These are phyloP conservation scores for Hydractinia symbiolongicarpus DNA, from an alignment of 30 jellyfish, hydroid and myxozoan genomes.

Conservation along the genomic window DNA sequence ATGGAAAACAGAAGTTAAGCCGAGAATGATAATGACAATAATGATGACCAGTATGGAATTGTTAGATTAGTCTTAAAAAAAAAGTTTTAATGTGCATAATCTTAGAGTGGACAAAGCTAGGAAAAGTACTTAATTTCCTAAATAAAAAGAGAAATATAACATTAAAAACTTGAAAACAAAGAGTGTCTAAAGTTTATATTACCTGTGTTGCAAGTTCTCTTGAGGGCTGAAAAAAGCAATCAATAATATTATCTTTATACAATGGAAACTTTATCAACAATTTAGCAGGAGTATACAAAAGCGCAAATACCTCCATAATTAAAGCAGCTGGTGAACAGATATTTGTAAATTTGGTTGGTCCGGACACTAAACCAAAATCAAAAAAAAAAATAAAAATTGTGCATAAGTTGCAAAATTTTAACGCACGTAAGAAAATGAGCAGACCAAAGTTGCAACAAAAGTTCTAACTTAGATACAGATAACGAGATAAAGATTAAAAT, in stretches of 20 bases:
- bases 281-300: background rate
- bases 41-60: too few species aligned
- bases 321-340: slow-evolving; percentile 85
- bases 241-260: background rate
- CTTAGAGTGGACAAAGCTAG: too few species aligned
- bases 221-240: slow-evolving; percentile 70
- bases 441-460: too few species aligned
- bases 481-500: too few species aligned
- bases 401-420: background rate
- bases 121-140: too few species aligned
- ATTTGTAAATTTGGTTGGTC: slow-evolving; percentile 71
- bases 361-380: slow-evolving; percentile 12
- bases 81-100: too few species aligned
- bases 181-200: background rate
- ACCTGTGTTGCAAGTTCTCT: slow-evolving; percentile 98
- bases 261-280: background rate
- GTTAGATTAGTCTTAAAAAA: too few species aligned
- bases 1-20: too few species aligned
- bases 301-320: slow-evolving; percentile 71
- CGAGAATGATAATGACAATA: too few species aligned
- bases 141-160: background rate
- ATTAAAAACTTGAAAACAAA: background rate
- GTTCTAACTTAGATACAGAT: too few species aligned
- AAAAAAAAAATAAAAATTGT: background rate
- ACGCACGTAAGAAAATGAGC: too few species aligned